phyloP scores from a whole-genome alignment of 2,797 vertebrate genomes.

The Hapalemur alaotrensis region DNA sequence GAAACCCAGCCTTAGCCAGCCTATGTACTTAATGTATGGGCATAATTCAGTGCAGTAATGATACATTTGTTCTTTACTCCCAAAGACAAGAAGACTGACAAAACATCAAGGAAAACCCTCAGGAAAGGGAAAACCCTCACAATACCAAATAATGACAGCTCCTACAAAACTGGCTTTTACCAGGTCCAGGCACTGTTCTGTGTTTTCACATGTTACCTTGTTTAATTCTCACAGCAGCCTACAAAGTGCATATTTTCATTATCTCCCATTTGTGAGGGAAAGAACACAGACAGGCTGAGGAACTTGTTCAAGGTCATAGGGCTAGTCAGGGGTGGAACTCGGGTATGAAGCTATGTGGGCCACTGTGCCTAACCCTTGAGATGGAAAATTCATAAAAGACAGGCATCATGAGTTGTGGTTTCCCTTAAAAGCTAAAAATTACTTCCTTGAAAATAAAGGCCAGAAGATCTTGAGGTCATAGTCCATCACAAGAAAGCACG shows the following conservation, averaged over 20 bases:
- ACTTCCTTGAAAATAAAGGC: slow-evolving; percentile 22
- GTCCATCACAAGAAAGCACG: not conserved
- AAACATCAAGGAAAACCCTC: not conserved
- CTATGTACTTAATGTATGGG: not conserved
- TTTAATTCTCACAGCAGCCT: not conserved
- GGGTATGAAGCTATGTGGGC: not conserved
- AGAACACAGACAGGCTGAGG: not conserved
- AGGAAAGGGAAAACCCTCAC: not conserved
- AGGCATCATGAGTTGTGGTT: not conserved
- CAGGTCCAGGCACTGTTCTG: not conserved
- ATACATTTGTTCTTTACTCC: not conserved
- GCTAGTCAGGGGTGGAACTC: not conserved
- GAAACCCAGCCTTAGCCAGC: not conserved
- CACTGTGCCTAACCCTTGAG: not conserved
- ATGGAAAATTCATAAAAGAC: not conserved
- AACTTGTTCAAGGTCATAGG: not conserved
- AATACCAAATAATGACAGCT: not conserved
- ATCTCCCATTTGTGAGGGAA: not conserved
- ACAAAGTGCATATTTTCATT: not conserved
- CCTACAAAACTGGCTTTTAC: not conserved
- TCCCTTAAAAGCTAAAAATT: not conserved
- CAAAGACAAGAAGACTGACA: not conserved
- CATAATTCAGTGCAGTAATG: not conserved
- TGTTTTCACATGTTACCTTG: not conserved
- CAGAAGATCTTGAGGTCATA: not conserved